Base-by-base conservation (phyloP, 2,113 vertebrate species). In the Lycaon pictus region DNA sequence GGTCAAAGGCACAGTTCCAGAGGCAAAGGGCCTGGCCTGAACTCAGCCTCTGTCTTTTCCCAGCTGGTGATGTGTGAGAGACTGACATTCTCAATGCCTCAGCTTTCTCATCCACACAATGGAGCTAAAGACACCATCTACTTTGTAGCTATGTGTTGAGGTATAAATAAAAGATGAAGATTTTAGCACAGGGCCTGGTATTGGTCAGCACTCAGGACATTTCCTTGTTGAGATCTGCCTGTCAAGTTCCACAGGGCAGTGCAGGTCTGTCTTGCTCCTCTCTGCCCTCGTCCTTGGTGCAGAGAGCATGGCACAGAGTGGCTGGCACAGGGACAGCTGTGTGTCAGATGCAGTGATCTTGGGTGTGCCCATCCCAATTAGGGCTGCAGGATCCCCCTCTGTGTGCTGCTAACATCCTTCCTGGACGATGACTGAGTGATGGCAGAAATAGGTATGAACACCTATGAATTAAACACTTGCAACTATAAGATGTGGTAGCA, bases 341-440 rank as follows among this genome's bases (percentile, higher is more conserved):
- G 0, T 43, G 29, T 19, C 51, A 23, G 56, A 1, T 0, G 17
- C 48, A 7, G 25, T 0, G 0, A 63, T 53, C 63, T 5, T 0
- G 13, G 84, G 17, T 10, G 0, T 20, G 25, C 23, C 16, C 1
- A 0, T 65, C 17, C 25, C 56, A 63, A 1, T 43, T 1, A 1
- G 20, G 84, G 65, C 63, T 27, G 5, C n/a, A 3, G 0, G 29
- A 1, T 2, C 6, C 69, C 60, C 29, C 23, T 48, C 48, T n/a
- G 1, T 27, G 11, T 7, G 8, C 32, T 37, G 56, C 48, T 16
- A 1, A 13, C 19, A 48, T 55, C 76, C 16, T 69, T 48, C 1
- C 17, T 0, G 9, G 6, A 37, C 25, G 32, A 8, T 1, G 27
- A 56, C 11, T 5, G 25, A 13, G 51, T 23, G 77, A 35, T 0